Base-by-base conservation (phyloP, 2,113 vertebrate species). In the Craseonycteris thonglongyai region DNA sequence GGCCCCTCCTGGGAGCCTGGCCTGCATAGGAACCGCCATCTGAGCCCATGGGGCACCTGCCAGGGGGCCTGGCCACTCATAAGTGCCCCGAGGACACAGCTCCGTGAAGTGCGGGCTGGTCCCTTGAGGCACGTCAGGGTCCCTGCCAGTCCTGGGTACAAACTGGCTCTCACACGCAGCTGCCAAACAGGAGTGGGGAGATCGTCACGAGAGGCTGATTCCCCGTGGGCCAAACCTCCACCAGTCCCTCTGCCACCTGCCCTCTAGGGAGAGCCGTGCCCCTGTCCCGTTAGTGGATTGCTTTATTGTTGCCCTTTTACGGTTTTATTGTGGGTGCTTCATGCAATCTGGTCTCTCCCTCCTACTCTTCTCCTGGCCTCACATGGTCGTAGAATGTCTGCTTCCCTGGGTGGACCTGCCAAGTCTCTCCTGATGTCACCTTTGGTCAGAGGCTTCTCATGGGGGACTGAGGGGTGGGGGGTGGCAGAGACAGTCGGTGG, bases 221-320 rank as follows among this genome's bases (percentile, higher is more conserved):
- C 94, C 54, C 65, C 59, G 61, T 7, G 9, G 56, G 75, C 66
- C 22, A 24, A 49, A 15, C 42, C 61, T 63, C n/a, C 81, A 66
- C 11, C 40, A 6, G 58, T 68, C 54, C 56, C 2, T 24, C 69
- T 38, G 65, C 72, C 84, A 72, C 79, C 58, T 58, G 61, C 5
- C 59, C 49, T 88, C 30, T 40, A 59, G 24, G 49, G 24, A 42
- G 0, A 35, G 76, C 80, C 16, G 3, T 15, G 68, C 45, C 68
- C 61, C 72, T 95, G 85, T 75, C 80, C 54, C 75, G 88, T 14
- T 1, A 7, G 54, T 28, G 45, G 89, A 93, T 78, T 94, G 28
- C 28, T 96, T 97, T 97, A 96, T 88, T 74, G 79, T 84, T 84
- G 45, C 13, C 24, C 58, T 75, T 51, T 42, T 65, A 15, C 45